Base-by-base conservation (phyloP, 2,888 invertebrate species). In the Drosophila peninsularis region DNA sequence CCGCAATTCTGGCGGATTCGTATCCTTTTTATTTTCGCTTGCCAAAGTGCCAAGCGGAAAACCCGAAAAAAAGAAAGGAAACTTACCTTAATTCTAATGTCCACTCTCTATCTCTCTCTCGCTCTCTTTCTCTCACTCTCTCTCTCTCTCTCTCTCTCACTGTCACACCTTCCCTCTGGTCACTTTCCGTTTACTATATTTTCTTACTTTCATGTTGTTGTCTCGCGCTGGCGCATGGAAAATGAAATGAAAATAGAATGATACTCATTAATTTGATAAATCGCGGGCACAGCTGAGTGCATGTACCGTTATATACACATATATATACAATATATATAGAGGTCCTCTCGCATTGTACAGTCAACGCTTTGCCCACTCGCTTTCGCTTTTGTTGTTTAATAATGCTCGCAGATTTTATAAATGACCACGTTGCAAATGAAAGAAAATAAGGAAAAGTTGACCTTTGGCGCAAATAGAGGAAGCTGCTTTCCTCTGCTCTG, bases 261-360 rank as follows among this genome's bases (percentile, higher is more conserved):
- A 90, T 89, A 90, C 91, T 90, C 91, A 90, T 90, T 90, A 91
- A 90, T 90, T 91, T 90, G 91, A 90, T 90, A 91, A 91, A 91
- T 90, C 91, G 91, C 83, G 83, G 78, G 60, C 68, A 71, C 65
- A 78, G 64, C 72, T 54, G 36, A 71, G 52, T 58, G 55, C 65
- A 75, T 44, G 44, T 68, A 71, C 53, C 42, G 11, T 34, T 68
- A 21, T 60, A 34, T 52, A 50, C n/a, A 27, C 1, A 27, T 42
- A 41, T 53, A 47, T 27, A 34, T 39, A 44, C 24, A 24, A 36
- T 67, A 50, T 42, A 17, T 45, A 45, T 49, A 52, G 57, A 57
- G 68, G 68, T 82, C 34, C 57, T 37, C 24, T 42, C 50, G 32
- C 17, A 44, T 60, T 53, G 62, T 75, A 70, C 76, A 69, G 76